Evolutionary conservation across 2,888 invertebrate species (phyloP), one percentile per base, ranked within the genome.

Genomic region (Clivina fossor): DNA sequence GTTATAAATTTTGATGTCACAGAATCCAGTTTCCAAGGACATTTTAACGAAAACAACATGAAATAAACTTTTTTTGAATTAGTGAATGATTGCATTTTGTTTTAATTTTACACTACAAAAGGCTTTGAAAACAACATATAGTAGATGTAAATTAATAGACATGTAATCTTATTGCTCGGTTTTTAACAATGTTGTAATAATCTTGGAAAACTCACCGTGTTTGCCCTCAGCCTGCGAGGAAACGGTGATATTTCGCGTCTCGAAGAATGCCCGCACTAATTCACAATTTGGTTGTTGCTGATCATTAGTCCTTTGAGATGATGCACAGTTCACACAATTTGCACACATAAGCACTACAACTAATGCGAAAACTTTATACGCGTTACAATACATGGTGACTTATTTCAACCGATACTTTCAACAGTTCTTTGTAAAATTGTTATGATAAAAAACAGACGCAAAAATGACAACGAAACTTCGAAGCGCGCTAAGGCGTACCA

Each of bases 181-280:
- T n/a, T n/a, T n/a, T n/a, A n/a, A n/a, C n/a, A n/a, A n/a, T n/a
- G n/a, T n/a, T n/a, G n/a, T n/a, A n/a, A n/a, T n/a, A n/a, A n/a
- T n/a, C n/a, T n/a, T n/a, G n/a, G n/a, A 20, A 24, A 28, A 40
- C 55, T 47, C 9, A 55, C 55, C 55, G 22, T 46, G 28, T 24
- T 11, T 30, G 19, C n/a, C 11, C 28, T 46, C 55, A 5, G 60
- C 62, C 33, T 47, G 22, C 55, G 38, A 18, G 5, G 37, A 32
- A 13, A 65, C 54, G 1, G 64, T 59, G 24, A 67, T 63, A 58
- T 67, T 67, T 50, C 64, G 62, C 63, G 64, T 60, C 16, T 59
- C 58, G 49, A 66, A 66, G 61, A 67, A 65, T 56, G 64, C 61
- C 49, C 56, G 60, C 38, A 67, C 65, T 58, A 61, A 61, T 22